phyloP scores from a whole-genome alignment of 2,797 vertebrate genomes.

The Oryzias sinensis region DNA sequence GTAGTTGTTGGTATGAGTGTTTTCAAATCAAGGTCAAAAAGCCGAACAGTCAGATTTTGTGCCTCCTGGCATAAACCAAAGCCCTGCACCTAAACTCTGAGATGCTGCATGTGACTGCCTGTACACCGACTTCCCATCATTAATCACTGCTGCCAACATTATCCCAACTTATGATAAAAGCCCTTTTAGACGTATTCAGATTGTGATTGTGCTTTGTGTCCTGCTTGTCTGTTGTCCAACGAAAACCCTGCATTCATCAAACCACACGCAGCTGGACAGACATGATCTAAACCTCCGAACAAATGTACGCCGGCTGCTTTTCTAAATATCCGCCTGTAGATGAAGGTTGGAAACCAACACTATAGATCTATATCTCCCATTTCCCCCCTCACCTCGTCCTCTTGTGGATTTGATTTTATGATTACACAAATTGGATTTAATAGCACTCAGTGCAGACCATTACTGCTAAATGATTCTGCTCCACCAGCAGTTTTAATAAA shows the following conservation, averaged over 20 bases:
- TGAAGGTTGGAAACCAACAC: slow-evolving; percentile 23
- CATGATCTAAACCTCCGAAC: slow-evolving; percentile 38
- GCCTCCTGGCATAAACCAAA: slow-evolving; percentile 15
- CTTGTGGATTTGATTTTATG: slow-evolving; percentile 54
- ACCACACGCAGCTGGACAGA: not conserved
- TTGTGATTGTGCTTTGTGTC: slow-evolving; percentile 9
- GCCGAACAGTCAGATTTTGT: slow-evolving; percentile 30
- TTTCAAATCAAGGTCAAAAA: too few species aligned
- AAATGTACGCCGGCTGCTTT: slow-evolving; percentile 19
- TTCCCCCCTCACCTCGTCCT: slow-evolving; percentile 17
- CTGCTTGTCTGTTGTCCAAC: slow-evolving; percentile 31
- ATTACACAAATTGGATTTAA: slow-evolving; percentile 61
- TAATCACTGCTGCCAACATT: slow-evolving; percentile 23
- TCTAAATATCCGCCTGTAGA: slow-evolving; percentile 1
- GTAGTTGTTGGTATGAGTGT: not conserved
- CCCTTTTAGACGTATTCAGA: too few species aligned
- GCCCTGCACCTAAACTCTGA: not conserved
- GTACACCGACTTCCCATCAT: not conserved
- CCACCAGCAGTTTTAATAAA: slow-evolving; percentile 27
- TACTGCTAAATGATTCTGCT: slow-evolving; percentile 36
- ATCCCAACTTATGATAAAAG: not conserved
- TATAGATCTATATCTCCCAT: slow-evolving; percentile 48
- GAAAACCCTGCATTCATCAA: slow-evolving; percentile 30
- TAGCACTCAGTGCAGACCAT: slow-evolving; percentile 39
- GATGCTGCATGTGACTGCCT: too few species aligned